These are phyloP conservation scores for Rafetus swinhoei DNA, from an alignment of 2,113 vertebrate species.

Conservation along the genomic window DNA sequence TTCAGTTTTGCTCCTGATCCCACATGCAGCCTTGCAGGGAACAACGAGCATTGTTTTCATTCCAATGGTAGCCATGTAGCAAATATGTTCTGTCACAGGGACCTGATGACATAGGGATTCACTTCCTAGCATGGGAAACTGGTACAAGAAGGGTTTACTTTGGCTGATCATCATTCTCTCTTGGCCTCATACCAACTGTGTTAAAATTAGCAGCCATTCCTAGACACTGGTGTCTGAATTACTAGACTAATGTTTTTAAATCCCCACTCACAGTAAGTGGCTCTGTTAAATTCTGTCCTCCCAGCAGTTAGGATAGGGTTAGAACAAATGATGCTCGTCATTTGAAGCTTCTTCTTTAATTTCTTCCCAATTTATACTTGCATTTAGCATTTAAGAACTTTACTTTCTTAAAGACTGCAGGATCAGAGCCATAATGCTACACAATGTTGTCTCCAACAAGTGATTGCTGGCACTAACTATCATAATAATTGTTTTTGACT, in stretches of 20 bases:
- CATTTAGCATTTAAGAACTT: neutral
- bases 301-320: neutral
- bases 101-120: neutral
- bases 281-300: neutral
- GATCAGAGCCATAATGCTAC: neutral
- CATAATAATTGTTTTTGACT: neutral
- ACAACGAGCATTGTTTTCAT: neutral
- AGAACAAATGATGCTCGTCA: neutral
- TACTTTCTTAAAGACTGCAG: slow-evolving; percentile 1
- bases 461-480: neutral
- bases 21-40: no score
- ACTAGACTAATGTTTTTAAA: neutral
- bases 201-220: neutral
- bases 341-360: neutral
- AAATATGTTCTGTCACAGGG: neutral
- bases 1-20: no score
- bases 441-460: neutral
- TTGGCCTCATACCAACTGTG: neutral
- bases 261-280: neutral
- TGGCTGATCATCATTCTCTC: neutral
- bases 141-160: neutral
- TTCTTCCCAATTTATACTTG: slow-evolving; percentile 14
- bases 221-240: neutral
- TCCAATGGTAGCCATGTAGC: accelerated
- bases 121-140: neutral